Evolutionary conservation across 2,888 invertebrate species (phyloP), one percentile per base, ranked within the genome.

Genomic region (Macaria notata): DNA sequence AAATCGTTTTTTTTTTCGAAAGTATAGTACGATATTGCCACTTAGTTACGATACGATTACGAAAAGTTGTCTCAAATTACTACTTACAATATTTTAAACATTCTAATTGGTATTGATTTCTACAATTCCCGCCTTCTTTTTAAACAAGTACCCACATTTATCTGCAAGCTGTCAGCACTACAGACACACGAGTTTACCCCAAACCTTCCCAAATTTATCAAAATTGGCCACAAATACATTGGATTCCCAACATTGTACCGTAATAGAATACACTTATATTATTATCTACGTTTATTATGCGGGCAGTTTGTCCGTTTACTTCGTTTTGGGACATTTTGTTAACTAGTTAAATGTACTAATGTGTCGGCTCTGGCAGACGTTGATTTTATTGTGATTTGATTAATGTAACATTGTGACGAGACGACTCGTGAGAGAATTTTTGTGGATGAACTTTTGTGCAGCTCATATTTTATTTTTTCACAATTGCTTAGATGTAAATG

Each of bases 251-350:
- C 77, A 81, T 77, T 82, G 76, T 70, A 66, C 72, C 72, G 56
- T 57, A 64, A 64, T 63, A 56, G 59, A 54, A 54, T 48, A 54
- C 63, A 59, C 55, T 65, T 49, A 52, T 54, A 58, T 61, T 61
- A 62, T 59, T 63, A 46, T 62, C 72, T 78, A 80, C 76, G 71
- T 75, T 19, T 72, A 72, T 73, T 65, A 88, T 89, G 88, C 88
- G 88, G 88, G 88, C 81, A 83, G 79, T 85, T 84, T 88, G 86
- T 87, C 69, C 56, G 70, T 77, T 81, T 80, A 76, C 76, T 73
- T 72, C 66, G 75, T 73, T 76, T 71, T 66, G 62, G 70, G 61
- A 63, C 66, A 77, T 78, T 78, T 74, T 73, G 71, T 73, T 62
- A 63, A 71, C 63, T 66, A 62, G 58, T 68, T 65, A 63, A 64